These are phyloP conservation scores for Zaprionus lineosus DNA, from an alignment of 2,888 invertebrate genomes.

Conservation along the genomic window DNA sequence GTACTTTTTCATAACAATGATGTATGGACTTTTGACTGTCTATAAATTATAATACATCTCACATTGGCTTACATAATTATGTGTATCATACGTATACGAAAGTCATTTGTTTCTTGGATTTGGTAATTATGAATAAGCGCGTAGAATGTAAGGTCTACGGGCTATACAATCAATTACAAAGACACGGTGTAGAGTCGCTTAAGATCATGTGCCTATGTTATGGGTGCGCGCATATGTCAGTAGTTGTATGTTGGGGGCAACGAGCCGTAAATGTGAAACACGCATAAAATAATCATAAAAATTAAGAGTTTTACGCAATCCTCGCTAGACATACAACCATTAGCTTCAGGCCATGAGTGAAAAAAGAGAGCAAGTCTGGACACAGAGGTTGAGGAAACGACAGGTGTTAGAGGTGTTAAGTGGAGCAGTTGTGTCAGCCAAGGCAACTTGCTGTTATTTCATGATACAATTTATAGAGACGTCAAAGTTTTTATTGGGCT, in stretches of 20 bases:
- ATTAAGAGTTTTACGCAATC: constrained; percentile 66
- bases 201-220: constrained; percentile 26
- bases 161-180: constrained; percentile 53
- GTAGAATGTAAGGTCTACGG: constrained; percentile 43
- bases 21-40: constrained; percentile 13
- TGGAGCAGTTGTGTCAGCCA: constrained; percentile 57
- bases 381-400: constrained; percentile 18
- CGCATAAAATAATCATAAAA: constrained; percentile 74
- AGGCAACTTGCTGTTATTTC: constrained; percentile 38
- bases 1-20: constrained; percentile 19
- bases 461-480: constrained; percentile 44
- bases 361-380: constrained; percentile 40
- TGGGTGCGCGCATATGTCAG: constrained; percentile 25
- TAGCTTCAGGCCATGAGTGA: constrained; percentile 36
- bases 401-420: constrained; percentile 64
- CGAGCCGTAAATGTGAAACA: constrained; percentile 58
- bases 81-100: constrained; percentile 6
- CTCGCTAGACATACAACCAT: constrained; percentile 39
- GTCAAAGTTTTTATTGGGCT: constrained; percentile 47
- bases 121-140: constrained; percentile 25
- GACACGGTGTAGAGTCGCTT: constrained; percentile 24
- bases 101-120: constrained; percentile 14
- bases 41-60: constrained; percentile 28
- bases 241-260: constrained; percentile 44
- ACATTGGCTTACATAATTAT: constrained; percentile 27